These are phyloP conservation scores for Rhinoderma darwinii DNA, from an alignment of 2,113 vertebrate genomes.

Conservation along the genomic window DNA sequence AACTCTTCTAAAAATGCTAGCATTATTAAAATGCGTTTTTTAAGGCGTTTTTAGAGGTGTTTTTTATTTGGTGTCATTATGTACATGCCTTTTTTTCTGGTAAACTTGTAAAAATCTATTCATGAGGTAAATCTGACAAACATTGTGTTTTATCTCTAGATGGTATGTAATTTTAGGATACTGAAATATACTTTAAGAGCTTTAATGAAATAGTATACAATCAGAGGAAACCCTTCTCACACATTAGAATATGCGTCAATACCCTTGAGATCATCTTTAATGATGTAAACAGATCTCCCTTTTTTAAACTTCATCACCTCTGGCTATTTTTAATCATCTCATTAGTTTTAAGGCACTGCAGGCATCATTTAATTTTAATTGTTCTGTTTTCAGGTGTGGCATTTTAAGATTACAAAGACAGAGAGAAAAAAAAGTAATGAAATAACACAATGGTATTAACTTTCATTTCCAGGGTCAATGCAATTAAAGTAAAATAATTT, in stretches of 20 bases:
- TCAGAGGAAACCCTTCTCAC: constrained; percentile 52
- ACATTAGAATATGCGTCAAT: constrained; percentile 48
- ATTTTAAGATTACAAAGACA: constrained; percentile 61
- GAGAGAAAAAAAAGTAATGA: constrained; percentile 8
- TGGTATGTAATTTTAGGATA: neutral
- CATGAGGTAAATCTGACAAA: no score
- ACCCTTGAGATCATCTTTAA: constrained; percentile 65
- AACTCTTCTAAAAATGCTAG: no score
- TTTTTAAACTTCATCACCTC: constrained; percentile 62
- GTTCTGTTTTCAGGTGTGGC: constrained; percentile 73
- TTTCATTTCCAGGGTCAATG: neutral
- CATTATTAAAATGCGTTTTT: no score
- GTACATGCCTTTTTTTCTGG: no score
- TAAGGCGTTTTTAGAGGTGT: no score
- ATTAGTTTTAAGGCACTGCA: constrained; percentile 63
- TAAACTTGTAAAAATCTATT: no score
- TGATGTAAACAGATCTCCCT: constrained; percentile 69
- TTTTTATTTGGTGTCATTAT: no score
- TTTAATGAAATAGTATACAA: neutral
- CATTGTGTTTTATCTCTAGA: neutral
- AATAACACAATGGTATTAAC: neutral
- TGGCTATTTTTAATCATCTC: constrained; percentile 68
- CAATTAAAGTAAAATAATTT: constrained; percentile 18
- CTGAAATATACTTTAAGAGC: neutral
- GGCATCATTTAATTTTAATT: constrained; percentile 76